Evolutionary conservation across 2,113 vertebrate species (phyloP).

Genomic region (Pyxicephalus adspersus): DNA sequence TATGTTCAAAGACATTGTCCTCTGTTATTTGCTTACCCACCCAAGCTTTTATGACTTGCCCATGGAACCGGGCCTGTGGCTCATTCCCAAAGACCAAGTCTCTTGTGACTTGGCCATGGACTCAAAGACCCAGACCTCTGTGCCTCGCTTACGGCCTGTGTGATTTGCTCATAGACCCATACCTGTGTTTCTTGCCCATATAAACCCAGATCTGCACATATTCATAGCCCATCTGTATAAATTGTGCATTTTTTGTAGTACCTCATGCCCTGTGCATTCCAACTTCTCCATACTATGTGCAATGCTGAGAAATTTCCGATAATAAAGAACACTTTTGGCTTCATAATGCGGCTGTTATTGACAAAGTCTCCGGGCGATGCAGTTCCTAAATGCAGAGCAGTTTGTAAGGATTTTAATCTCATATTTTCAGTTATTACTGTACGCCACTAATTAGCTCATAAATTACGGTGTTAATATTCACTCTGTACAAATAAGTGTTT

Average conservation of each 20-base stretch:
- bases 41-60: too few species aligned
- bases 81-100: too few species aligned
- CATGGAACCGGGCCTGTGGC: too few species aligned
- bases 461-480: slow-evolving; percentile 82
- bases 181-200: too few species aligned
- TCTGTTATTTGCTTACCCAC: too few species aligned
- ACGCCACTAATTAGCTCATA: slow-evolving; percentile 79
- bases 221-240: background rate
- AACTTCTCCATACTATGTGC: background rate
- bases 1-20: too few species aligned
- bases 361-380: slow-evolving; percentile 54
- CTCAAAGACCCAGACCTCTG: too few species aligned
- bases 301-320: slow-evolving; percentile 28
- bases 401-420: slow-evolving; percentile 68
- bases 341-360: slow-evolving; percentile 51
- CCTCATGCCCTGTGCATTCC: background rate
- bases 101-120: too few species aligned
- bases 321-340: slow-evolving; percentile 27
- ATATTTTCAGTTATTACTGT: slow-evolving; percentile 75
- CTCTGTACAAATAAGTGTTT: slow-evolving; percentile 77
- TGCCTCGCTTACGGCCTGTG: too few species aligned
- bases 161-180: too few species aligned
- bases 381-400: slow-evolving; percentile 56
- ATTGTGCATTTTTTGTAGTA: background rate
- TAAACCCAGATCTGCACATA: background rate